Evolutionary conservation across 64 coral and sea anemone species (phyloP), one percentile per base, ranked within the genome.

Genomic region (Exaiptasia diaphana): DNA sequence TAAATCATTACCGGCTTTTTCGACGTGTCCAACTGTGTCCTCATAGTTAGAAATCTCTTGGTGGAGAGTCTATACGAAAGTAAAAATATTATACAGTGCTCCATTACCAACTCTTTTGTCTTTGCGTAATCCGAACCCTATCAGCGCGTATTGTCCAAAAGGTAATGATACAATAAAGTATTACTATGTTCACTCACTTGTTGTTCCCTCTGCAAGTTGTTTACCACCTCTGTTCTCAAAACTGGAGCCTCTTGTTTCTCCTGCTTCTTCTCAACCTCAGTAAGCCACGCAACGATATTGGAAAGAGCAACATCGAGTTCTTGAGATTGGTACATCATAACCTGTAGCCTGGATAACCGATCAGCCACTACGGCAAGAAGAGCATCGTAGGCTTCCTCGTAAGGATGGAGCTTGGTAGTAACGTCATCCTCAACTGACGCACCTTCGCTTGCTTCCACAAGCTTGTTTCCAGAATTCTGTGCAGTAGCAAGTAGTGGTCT

Each of bases 371-470:
- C 82, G 23, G 75, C 87, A 23, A 82, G 74, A 21, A 95, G 73
- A 27, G 80, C 80, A 14, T 95, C 91, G 62, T 77, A 95, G 4
- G 86, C 86, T 21, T 95, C 73, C 64, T 95, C 79, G 21, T 88
- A 62, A 13, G 91, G 91, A 65, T 78, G 53, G 0, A 95, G 91
- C 30, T 88, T 88, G 30, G 85, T 89, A 1, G 81, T 71, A 2
- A 95, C 80, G 24, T 82, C 86, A 33, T 87, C 74, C 3, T 62
- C 41, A 0, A 64, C 64, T 59, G 52, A 52, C 3, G 81, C 80
- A 29, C 86, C 86, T 1, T 83, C 64, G 17, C 87, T 84, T 31
- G 77, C 80, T 41, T 76, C 77, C 26, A 89, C 80, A 4, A 95
- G 36, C 50, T 70, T 76, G 41, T 78, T 77, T 27, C 91, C 91